Percentiles rank a stretch among this genome's conserved stretches.
Conservation (phyloP, 2,888 invertebrate species). For the Priocnemis perturbator region DNA sequence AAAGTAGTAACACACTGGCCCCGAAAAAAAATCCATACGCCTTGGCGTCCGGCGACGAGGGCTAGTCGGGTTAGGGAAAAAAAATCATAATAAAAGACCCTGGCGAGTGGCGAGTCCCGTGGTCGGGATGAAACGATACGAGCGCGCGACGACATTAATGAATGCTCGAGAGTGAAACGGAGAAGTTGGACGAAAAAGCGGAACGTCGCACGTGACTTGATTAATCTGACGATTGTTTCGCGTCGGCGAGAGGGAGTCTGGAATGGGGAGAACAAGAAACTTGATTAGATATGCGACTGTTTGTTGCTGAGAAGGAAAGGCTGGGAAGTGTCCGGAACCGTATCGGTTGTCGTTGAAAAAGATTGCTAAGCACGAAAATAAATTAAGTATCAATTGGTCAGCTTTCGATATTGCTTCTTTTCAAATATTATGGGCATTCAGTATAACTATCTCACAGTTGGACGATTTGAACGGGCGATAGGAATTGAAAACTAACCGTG, state of each 20-base stretch:
- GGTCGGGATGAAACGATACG: conserved; percentile 61
- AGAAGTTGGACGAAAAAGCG: conserved; percentile 31
- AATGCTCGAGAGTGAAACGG: conserved; percentile 47
- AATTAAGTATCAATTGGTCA: too few species aligned
- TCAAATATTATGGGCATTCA: too few species aligned
- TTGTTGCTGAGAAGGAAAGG: too few species aligned
- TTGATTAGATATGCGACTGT: too few species aligned
- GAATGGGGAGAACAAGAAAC: neutral
- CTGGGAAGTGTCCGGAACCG: too few species aligned
- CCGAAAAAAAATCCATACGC: too few species aligned
- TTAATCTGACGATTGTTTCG: conserved; percentile 44
- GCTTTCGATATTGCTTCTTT: too few species aligned
- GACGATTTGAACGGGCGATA: too few species aligned
- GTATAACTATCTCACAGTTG: too few species aligned
- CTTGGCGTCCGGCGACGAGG: conserved; percentile 11
- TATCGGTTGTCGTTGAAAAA: too few species aligned
- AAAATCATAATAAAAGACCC: conserved; percentile 35
- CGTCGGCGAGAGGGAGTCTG: neutral
- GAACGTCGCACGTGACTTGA: conserved; percentile 42
- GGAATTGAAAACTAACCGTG: too few species aligned
- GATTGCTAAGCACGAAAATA: too few species aligned
- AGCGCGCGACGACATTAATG: conserved; percentile 61
- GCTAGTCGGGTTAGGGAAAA: conserved; percentile 41
- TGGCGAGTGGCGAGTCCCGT: conserved; percentile 32
- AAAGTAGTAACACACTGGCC: neutral